These are phyloP conservation scores for Columba livia DNA, from an alignment of 2,113 vertebrate species.

Conservation along the genomic window DNA sequence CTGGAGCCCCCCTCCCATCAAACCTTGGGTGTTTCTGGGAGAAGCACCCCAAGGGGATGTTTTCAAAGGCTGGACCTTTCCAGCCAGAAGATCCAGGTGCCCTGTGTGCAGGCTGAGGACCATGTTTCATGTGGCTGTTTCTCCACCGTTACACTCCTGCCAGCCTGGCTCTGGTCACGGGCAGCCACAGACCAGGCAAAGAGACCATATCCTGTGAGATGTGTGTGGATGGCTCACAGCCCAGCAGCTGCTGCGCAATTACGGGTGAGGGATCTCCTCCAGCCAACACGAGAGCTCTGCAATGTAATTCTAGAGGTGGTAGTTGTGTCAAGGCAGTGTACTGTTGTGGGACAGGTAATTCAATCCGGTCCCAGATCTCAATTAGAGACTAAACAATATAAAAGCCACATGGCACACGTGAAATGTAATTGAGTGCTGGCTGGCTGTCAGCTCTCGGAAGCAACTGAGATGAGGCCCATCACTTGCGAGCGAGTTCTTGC, in stretches of 20 bases:
- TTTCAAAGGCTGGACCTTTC: neutral
- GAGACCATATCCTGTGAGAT: accelerated
- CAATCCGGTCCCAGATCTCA: neutral
- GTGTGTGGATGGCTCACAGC: accelerated
- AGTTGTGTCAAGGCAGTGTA: neutral
- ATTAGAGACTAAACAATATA: conserved; percentile 53
- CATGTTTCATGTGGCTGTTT: neutral
- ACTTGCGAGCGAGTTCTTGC: neutral
- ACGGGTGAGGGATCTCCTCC: accelerated
- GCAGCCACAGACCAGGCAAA: neutral
- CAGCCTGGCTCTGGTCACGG: accelerated
- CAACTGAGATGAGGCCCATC: conserved; percentile 34
- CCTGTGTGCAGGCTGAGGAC: neutral
- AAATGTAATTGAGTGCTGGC: neutral
- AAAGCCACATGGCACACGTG: conserved; percentile 31
- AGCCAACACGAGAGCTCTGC: accelerated
- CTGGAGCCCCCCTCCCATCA: neutral
- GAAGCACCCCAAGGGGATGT: neutral
- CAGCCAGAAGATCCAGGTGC: neutral
- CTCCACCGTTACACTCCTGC: neutral
- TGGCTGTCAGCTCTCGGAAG: conserved; percentile 17
- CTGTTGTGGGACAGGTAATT: conserved; percentile 45
- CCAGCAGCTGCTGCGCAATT: accelerated
- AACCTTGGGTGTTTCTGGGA: neutral
- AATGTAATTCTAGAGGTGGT: neutral